Evolutionary conservation across 2,888 invertebrate genomes (phyloP).

Genomic region (Trissolcus brochymenae): DNA sequence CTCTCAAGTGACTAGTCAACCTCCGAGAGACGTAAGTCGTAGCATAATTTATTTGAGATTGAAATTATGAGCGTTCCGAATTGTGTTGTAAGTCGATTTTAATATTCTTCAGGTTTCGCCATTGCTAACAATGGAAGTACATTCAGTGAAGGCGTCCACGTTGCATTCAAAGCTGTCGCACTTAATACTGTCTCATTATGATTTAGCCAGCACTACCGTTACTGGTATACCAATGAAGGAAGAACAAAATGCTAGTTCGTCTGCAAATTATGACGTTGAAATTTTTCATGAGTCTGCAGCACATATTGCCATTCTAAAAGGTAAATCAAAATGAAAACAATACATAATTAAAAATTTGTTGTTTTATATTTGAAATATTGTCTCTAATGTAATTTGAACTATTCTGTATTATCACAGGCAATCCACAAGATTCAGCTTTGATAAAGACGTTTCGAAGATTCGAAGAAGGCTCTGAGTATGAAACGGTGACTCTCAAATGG

Average conservation of each 20-base stretch:
- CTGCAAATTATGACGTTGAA: conserved; percentile 99
- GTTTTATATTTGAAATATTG: neutral
- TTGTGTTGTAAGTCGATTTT: neutral
- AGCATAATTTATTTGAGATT: conserved; percentile 1
- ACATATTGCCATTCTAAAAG: conserved; percentile 87
- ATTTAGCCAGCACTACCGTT: conserved; percentile 96
- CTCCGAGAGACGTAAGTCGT: conserved; percentile 79
- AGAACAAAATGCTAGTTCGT: conserved; percentile 98
- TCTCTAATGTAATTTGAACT: neutral
- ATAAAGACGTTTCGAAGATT: conserved; percentile 81
- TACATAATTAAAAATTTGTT: too few species aligned
- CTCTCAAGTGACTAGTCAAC: conserved; percentile 85
- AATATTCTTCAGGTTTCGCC: conserved; percentile 80
- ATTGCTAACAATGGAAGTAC: conserved; percentile 86
- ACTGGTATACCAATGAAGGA: conserved; percentile 99
- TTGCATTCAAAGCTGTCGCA: conserved; percentile 86
- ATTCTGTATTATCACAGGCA: conserved; percentile 66
- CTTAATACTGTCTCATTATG: conserved; percentile 89
- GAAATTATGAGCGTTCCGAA: neutral
- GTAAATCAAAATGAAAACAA: conserved; percentile 59
- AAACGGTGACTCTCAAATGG: conserved; percentile 95
- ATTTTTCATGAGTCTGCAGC: conserved; percentile 93
- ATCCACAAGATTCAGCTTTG: conserved; percentile 81
- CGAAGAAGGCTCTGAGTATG: conserved; percentile 84
- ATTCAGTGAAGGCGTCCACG: conserved; percentile 85